phyloP scores from a whole-genome alignment of 2,888 invertebrate genomes.

The Elmis aenea region DNA sequence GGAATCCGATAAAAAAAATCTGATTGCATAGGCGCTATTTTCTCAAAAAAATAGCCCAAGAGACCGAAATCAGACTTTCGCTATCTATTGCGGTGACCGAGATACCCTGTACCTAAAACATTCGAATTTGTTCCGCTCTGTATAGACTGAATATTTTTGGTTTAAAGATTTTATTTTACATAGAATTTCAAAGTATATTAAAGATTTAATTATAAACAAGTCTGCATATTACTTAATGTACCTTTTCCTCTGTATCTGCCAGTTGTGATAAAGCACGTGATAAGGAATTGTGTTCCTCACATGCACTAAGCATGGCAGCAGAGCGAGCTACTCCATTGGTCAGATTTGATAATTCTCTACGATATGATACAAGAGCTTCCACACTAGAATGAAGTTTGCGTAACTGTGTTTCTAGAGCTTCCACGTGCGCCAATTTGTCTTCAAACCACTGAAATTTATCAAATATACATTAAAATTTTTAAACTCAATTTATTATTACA shows the following conservation, averaged over 20 bases:
- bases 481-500: neutral
- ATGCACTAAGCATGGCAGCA: slow-evolving; percentile 83
- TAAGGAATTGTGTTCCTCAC: slow-evolving; percentile 88
- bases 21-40: no score
- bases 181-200: no score
- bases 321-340: slow-evolving; percentile 84
- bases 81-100: no score
- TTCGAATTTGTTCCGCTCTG: no score
- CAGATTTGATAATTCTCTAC: slow-evolving; percentile 74
- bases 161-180: no score
- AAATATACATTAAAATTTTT: neutral
- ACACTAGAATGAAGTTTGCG: slow-evolving; percentile 81
- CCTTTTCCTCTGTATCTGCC: slow-evolving; percentile 81
- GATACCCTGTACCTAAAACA: no score
- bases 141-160: no score
- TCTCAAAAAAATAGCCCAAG: no score
- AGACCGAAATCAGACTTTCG: no score
- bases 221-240: no score
- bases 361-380: slow-evolving; percentile 79
- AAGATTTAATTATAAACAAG: no score
- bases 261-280: slow-evolving; percentile 86
- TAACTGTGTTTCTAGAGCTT: slow-evolving; percentile 83
- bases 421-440: slow-evolving; percentile 87
- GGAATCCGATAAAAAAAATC: no score
- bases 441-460: slow-evolving; percentile 87